Conservation (phyloP, 2,888 invertebrate genomes). For the Nasonia oneida region DNA sequence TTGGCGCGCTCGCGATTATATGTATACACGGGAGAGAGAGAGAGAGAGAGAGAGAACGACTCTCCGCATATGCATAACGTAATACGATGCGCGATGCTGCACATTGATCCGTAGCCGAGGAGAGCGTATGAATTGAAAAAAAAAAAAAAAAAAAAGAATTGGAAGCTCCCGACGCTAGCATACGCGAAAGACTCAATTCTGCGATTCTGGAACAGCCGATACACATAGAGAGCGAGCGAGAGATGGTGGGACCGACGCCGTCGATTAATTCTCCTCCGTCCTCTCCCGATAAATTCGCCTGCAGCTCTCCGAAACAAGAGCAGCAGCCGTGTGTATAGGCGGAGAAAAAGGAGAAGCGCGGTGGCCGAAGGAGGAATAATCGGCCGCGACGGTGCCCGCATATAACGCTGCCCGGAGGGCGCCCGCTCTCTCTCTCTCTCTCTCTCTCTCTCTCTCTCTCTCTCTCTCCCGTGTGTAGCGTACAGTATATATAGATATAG, state of each 20-base stretch:
- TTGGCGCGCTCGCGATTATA: no score
- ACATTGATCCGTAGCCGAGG: neutral
- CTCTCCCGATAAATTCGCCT: conserved; percentile 56
- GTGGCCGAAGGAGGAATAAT: conserved; percentile 52
- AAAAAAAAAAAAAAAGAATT: neutral
- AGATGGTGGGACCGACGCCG: neutral
- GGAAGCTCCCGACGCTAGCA: conserved; percentile 25
- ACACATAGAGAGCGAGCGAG: neutral
- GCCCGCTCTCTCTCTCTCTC: neutral
- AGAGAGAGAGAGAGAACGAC: no score
- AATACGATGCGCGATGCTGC: neutral
- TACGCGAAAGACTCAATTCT: conserved; percentile 58
- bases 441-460: neutral
- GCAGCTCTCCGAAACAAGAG: conserved; percentile 33
- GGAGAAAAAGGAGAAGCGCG: neutral
- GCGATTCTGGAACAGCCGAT: conserved; percentile 55
- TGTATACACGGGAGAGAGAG: no score
- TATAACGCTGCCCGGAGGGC: neutral
- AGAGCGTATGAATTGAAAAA: neutral
- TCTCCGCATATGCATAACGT: no score
- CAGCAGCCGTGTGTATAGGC: conserved; percentile 27
- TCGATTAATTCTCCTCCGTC: conserved; percentile 68
- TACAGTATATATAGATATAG: conserved; percentile 2
- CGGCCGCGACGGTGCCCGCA: conserved; percentile 28
- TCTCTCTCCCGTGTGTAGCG: neutral